Base-by-base conservation (phyloP, 2,797 vertebrate species). In the Gymnocypris eckloni region DNA sequence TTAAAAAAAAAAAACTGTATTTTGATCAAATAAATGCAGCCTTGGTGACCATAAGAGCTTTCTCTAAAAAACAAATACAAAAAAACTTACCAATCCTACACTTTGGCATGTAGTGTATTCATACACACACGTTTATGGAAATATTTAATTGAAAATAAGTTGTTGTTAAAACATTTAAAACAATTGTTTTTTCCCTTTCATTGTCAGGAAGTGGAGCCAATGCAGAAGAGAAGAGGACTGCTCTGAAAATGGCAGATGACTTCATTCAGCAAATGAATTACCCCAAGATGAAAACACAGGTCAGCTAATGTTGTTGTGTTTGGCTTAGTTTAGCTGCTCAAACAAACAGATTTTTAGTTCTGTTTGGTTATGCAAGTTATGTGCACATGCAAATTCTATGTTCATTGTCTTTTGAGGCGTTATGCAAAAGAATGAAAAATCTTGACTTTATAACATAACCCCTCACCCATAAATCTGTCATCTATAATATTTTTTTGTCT, bases 201-300 rank as follows among this genome's bases (percentile, higher is more conserved):
- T 66, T 67, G 64, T 37, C 28, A 99, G 98, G 98, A 87, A 96
- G 92, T 28, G 95, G 95, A 81, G 98, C 98, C 11, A 99, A 98
- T 41, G 90, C 91, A 0, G 97, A 97, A 20, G 98, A 99, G 94
- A 97, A 97, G 92, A 96, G 91, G 82, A 95, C 93, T 20, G 97
- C 98, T 4, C 91, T 99, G 37, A 97, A 96, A 93, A 98, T 97
- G 41, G 98, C 98, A 0, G 97, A 99, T 0, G 97, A 95, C 82
- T 99, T 99, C 92, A 98, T 99, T 79, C 91, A 96, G 37, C 95
- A 97, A 89, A 99, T 99, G 98, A 91, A 94, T 2, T 99, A 99
- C 88, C 96, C 96, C 2, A 95, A 91, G 90, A 97, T 96, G 94
- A 96, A 99, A 84, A 99, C 98, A 6, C 98, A 99, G 97, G 98